These are phyloP conservation scores for Calcarius ornatus DNA, from an alignment of 2,113 vertebrate genomes.

Conservation along the genomic window DNA sequence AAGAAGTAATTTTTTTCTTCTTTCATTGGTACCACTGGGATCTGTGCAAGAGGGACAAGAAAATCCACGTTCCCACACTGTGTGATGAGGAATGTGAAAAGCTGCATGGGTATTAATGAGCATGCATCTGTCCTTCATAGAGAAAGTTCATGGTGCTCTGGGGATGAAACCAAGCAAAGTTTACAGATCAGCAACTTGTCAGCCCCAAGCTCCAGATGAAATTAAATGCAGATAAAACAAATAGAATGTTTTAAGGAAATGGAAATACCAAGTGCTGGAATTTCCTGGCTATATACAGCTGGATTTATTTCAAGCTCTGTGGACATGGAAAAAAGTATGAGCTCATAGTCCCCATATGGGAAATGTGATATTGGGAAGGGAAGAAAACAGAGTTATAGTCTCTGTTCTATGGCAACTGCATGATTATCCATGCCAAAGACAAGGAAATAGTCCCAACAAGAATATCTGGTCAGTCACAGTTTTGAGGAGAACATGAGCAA, in stretches of 20 bases:
- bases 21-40: background rate
- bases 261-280: conserved; percentile 50
- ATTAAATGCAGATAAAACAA: conserved; percentile 57
- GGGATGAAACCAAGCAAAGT: conserved; percentile 46
- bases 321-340: conserved; percentile 55
- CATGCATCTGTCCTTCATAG: background rate
- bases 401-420: background rate
- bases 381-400: background rate
- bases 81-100: background rate
- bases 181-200: conserved; percentile 56
- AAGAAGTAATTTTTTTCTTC: background rate
- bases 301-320: conserved; percentile 37
- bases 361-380: conserved; percentile 24
- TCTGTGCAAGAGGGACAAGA: background rate
- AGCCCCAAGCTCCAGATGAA: conserved; percentile 6
- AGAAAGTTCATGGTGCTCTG: conserved; percentile 21
- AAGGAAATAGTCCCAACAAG: background rate
- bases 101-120: background rate
- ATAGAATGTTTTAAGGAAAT: conserved; percentile 57
- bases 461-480: background rate
- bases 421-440: background rate
- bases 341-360: conserved; percentile 18
- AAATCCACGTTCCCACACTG: background rate
- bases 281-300: conserved; percentile 32
- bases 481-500: background rate